These are phyloP conservation scores for Sussaba pulchella DNA, from an alignment of 2,888 invertebrate species.

Conservation along the genomic window DNA sequence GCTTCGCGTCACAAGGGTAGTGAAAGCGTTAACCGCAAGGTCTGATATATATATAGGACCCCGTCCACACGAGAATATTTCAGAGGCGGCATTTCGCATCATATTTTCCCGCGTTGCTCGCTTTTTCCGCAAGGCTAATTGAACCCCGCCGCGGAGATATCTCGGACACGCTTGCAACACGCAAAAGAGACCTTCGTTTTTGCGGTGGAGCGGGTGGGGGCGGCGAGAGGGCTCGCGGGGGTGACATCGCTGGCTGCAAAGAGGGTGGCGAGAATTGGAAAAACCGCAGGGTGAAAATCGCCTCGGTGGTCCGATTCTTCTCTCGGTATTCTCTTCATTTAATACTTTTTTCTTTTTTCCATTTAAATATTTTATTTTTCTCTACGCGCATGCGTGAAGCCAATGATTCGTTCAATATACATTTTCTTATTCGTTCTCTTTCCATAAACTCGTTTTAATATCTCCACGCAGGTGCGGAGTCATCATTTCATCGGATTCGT, in stretches of 20 bases:
- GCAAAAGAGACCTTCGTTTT: constrained; percentile 10
- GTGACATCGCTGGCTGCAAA: constrained; percentile 25
- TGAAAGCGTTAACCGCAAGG: constrained; percentile 47
- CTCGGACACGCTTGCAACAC: constrained; percentile 5
- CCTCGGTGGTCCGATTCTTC: constrained; percentile 48
- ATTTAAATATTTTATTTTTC: constrained; percentile 4
- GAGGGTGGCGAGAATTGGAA: constrained; percentile 19
- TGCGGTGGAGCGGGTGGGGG: too few relatives aligned
- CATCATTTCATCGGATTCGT: too few relatives aligned
- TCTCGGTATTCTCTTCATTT: constrained; percentile 11
- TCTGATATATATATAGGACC: constrained; percentile 55
- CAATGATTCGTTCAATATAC: too few relatives aligned
- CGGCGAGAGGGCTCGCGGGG: not conserved
- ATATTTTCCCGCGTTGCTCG: constrained; percentile 54
- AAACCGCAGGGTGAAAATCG: constrained; percentile 55
- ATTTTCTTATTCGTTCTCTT: too few relatives aligned
- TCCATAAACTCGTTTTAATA: too few relatives aligned
- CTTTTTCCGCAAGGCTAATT: constrained; percentile 64
- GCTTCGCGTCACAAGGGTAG: constrained; percentile 21
- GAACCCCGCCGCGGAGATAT: constrained; percentile 49
- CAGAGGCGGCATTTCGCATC: constrained; percentile 48
- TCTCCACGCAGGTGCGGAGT: too few relatives aligned
- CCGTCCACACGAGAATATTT: constrained; percentile 20
- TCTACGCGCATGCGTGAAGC: not conserved
- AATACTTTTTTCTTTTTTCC: not conserved